Conservation (phyloP, 2,888 invertebrate genomes). For the Lepas anatifera region DNA sequence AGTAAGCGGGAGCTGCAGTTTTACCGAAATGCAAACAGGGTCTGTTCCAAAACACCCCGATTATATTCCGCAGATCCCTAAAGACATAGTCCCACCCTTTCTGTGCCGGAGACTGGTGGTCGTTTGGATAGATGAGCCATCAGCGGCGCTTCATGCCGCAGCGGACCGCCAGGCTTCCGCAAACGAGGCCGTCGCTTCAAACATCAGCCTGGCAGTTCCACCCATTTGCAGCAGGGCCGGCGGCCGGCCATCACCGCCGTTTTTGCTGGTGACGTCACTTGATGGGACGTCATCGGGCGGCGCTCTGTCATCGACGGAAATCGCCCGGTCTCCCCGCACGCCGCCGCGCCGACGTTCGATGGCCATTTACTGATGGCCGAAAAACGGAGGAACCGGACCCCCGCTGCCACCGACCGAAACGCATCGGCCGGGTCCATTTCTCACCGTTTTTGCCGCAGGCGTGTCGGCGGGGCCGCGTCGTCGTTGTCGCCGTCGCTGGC, state of each 20-base stretch:
- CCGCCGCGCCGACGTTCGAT: constrained; percentile 4
- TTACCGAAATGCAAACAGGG: too few relatives aligned
- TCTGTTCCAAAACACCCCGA: too few relatives aligned
- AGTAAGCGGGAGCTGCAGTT: too few relatives aligned
- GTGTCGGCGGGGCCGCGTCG: not conserved
- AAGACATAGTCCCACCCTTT: too few relatives aligned
- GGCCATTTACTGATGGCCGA: not conserved
- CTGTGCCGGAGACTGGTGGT: too few relatives aligned
- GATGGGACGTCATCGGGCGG: not conserved
- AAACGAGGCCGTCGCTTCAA: not conserved
- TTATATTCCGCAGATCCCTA: too few relatives aligned
- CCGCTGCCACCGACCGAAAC: not conserved
- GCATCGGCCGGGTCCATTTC: not conserved
- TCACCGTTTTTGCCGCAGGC: not conserved
- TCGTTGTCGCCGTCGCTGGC: not conserved
- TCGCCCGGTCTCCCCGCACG: not conserved
- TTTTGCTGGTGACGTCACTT: not conserved
- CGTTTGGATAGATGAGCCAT: too few relatives aligned
- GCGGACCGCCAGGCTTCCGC: not conserved
- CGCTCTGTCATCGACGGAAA: not conserved
- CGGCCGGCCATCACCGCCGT: not conserved
- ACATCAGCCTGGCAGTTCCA: constrained; percentile 5
- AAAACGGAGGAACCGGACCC: too few relatives aligned
- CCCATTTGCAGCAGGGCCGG: not conserved
- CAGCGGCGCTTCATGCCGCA: not conserved